These are phyloP conservation scores for Rhopalosiphum nymphaeae DNA, from an alignment of 2,888 invertebrate genomes.

Conservation along the genomic window DNA sequence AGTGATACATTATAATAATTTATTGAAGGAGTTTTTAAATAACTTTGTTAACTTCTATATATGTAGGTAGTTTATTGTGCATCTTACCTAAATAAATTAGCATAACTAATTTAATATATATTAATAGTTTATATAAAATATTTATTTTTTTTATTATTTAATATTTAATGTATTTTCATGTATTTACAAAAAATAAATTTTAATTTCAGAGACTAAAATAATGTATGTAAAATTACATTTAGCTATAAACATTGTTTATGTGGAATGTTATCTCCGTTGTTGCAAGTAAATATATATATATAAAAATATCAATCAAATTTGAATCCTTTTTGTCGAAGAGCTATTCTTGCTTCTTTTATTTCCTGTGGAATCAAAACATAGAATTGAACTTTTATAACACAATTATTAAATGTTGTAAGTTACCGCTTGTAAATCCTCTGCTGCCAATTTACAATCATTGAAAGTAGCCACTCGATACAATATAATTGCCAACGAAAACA, in stretches of 20 bases:
- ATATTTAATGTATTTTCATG: background rate
- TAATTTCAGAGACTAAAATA: constrained; percentile 62
- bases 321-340: constrained; percentile 47
- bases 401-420: background rate
- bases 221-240: constrained; percentile 48
- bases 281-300: constrained; percentile 58
- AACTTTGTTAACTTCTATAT: no score
- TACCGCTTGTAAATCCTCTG: constrained; percentile 45
- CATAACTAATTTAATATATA: background rate
- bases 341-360: constrained; percentile 55
- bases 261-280: constrained; percentile 44
- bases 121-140: background rate
- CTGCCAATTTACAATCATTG: constrained; percentile 51
- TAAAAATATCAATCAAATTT: constrained; percentile 45
- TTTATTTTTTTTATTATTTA: background rate
- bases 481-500: constrained; percentile 29
- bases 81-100: background rate
- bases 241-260: constrained; percentile 14
- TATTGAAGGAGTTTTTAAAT: no score
- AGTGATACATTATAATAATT: no score
- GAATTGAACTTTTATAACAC: background rate
- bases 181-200: constrained; percentile 34
- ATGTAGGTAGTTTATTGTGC: background rate
- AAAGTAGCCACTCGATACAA: constrained; percentile 52
- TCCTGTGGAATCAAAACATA: constrained; percentile 23